Evolutionary conservation across 2,797 vertebrate species (phyloP).

Genomic region (Microtus agrestis): DNA sequence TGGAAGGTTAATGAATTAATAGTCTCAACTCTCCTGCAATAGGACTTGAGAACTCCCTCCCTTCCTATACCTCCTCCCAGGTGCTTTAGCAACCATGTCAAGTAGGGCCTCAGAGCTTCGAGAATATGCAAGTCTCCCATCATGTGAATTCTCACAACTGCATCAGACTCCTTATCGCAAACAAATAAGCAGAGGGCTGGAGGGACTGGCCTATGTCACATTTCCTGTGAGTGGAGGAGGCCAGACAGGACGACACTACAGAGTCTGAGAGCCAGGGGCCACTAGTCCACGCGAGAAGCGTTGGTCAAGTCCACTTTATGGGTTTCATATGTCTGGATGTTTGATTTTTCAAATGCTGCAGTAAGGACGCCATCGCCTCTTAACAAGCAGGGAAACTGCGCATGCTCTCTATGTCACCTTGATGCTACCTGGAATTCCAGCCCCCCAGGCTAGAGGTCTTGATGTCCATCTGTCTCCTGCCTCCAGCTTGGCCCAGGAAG

Average conservation of each 20-base stretch:
- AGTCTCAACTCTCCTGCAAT: not conserved
- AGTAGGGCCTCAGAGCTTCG: not conserved
- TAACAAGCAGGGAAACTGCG: not conserved
- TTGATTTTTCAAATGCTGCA: not conserved
- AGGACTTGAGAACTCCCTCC: not conserved
- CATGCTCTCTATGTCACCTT: fast-evolving
- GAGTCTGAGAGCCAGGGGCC: not conserved
- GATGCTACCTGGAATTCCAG: not conserved
- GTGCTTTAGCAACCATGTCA: not conserved
- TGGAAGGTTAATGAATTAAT: not conserved
- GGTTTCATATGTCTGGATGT: not conserved
- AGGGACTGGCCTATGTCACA: not conserved
- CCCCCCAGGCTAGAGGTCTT: not conserved
- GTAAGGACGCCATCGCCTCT: not conserved
- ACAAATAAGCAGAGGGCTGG: fast-evolving
- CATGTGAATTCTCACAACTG: not conserved
- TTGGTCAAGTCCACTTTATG: no score
- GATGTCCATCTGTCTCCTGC: not conserved
- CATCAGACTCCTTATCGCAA: not conserved
- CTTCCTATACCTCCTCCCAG: not conserved
- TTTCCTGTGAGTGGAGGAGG: no score
- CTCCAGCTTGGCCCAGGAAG: not conserved
- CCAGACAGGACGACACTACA: not conserved
- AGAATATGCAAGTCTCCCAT: not conserved
- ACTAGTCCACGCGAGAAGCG: fast-evolving